Conservation (phyloP, 2,888 invertebrate genomes). For the Criorhina ranunculi region DNA sequence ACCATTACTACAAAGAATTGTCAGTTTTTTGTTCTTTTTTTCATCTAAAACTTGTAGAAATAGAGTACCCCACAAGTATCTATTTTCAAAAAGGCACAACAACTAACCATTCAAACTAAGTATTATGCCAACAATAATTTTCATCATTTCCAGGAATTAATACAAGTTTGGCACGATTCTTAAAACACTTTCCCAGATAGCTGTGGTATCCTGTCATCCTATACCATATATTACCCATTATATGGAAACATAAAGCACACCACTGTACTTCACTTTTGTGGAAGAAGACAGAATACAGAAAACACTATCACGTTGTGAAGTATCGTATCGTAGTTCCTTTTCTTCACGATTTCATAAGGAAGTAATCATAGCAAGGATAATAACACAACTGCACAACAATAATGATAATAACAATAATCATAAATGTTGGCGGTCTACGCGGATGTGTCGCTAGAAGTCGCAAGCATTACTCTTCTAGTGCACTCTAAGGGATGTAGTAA, state of each 20-base stretch:
- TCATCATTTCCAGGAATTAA: slow-evolving; percentile 8
- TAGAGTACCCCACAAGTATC: too few species aligned
- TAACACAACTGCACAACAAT: slow-evolving; percentile 72
- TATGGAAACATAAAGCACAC: slow-evolving; percentile 6
- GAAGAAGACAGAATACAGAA: slow-evolving; percentile 16
- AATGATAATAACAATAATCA: slow-evolving; percentile 75
- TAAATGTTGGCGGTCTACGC: slow-evolving; percentile 73
- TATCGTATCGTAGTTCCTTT: slow-evolving; percentile 54
- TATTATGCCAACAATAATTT: slow-evolving; percentile 6
- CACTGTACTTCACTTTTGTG: slow-evolving; percentile 25
- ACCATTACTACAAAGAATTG: too few species aligned
- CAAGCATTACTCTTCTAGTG: slow-evolving; percentile 32
- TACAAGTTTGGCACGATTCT: slow-evolving; percentile 11
- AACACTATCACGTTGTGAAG: slow-evolving; percentile 53
- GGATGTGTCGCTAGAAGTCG: slow-evolving; percentile 54
- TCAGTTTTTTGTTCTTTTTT: too few species aligned
- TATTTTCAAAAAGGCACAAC: too few species aligned
- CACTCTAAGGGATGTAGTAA: neutral
- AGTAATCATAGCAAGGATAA: slow-evolving; percentile 74
- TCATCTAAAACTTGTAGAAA: too few species aligned
- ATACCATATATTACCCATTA: slow-evolving; percentile 11
- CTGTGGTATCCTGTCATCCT: slow-evolving; percentile 29
- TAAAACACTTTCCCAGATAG: slow-evolving; percentile 19
- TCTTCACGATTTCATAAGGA: slow-evolving; percentile 64
- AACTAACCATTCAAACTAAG: too few species aligned